A percentile compares a stretch with the other conserved stretches of the same genome.
Conservation (phyloP, 2,113 vertebrate species). For the Menura novaehollandiae region DNA sequence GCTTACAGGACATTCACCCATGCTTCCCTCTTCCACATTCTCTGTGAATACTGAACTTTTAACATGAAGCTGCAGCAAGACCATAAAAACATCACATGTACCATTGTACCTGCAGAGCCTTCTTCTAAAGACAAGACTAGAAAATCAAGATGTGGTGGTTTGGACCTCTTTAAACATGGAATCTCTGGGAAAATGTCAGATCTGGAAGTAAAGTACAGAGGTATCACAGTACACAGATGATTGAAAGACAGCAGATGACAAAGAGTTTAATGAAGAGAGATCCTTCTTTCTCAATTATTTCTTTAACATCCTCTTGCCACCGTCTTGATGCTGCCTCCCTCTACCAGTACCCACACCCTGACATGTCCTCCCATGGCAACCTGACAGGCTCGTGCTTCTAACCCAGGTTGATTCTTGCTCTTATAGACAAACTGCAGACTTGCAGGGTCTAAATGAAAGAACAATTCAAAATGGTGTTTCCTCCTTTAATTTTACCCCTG, state of each 20-base stretch:
- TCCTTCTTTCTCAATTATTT: not conserved
- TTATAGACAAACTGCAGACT: not conserved
- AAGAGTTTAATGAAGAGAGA: not conserved
- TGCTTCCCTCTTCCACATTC: not conserved
- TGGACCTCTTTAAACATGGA: not conserved
- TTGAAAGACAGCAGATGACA: not conserved
- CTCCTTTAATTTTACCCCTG: not conserved
- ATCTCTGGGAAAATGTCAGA: not conserved
- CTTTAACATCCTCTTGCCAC: not conserved
- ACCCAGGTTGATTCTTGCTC: not conserved
- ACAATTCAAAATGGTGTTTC: not conserved
- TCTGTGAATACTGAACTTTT: not conserved
- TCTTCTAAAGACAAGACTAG: not conserved
- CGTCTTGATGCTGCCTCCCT: not conserved
- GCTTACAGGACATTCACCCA: not conserved
- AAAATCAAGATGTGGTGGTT: not conserved
- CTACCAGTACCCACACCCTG: not conserved
- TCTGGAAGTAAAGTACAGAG: not conserved
- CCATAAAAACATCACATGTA: rapidly evolving
- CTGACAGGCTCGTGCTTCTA: not conserved
- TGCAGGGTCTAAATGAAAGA: not conserved
- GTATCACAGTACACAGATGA: not conserved
- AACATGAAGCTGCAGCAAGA: not conserved
- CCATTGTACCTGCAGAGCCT: not conserved
- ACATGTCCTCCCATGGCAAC: not conserved